These are phyloP conservation scores for Agrypnia vestita DNA, from an alignment of 1,140 invertebrate species.

Conservation along the genomic window DNA sequence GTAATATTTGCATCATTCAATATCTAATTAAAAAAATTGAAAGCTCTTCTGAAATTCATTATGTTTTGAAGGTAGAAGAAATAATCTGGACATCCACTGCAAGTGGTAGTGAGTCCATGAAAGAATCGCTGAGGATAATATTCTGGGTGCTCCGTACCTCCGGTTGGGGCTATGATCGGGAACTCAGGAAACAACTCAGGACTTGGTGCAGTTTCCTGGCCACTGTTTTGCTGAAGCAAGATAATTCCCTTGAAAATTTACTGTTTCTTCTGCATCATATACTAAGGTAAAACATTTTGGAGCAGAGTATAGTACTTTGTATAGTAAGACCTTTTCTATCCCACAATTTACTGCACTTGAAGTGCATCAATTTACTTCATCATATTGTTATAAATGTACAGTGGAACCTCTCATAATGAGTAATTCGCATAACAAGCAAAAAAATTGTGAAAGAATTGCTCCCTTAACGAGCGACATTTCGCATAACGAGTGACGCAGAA, in stretches of 20 bases:
- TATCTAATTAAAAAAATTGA: too few relatives aligned
- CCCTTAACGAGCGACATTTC: too few relatives aligned
- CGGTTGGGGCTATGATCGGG: constrained; percentile 55
- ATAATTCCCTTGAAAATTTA: constrained; percentile 45
- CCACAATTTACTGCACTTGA: too few relatives aligned
- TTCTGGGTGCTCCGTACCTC: constrained; percentile 56
- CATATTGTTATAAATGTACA: too few relatives aligned
- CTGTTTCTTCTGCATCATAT: constrained; percentile 57
- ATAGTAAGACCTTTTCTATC: too few relatives aligned
- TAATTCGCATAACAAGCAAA: too few relatives aligned
- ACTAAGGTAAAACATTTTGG: constrained; percentile 43
- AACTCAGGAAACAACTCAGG: constrained; percentile 48
- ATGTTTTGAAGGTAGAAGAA: constrained; percentile 54
- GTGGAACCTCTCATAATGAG: too few relatives aligned
- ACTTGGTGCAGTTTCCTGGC: constrained; percentile 52
- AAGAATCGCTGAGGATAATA: constrained; percentile 50
- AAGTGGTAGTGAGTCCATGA: constrained; percentile 33
- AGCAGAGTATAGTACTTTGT: too few relatives aligned
- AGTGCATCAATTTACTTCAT: not conserved
- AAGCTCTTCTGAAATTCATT: too few relatives aligned
- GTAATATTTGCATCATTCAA: too few relatives aligned
- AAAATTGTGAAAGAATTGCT: too few relatives aligned
- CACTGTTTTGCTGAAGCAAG: constrained; percentile 28
- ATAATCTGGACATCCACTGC: constrained; percentile 50
- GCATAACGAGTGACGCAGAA: too few relatives aligned